Evolutionary conservation across 2,888 invertebrate genomes (phyloP), one percentile per base, ranked within the genome.

Genomic region (Sarcophaga caerulescens): DNA sequence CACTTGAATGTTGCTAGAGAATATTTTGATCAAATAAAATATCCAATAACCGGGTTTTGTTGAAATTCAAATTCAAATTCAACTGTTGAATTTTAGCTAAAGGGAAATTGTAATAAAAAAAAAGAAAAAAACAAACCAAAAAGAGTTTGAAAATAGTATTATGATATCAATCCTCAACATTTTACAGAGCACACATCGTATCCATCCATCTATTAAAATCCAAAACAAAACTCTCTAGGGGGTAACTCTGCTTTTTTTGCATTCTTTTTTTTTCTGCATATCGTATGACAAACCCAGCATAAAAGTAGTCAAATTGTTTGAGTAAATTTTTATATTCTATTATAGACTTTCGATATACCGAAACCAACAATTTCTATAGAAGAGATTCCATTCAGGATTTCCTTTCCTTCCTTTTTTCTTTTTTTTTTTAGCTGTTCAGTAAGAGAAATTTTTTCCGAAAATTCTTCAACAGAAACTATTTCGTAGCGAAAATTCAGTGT

Each of bases 61-160:
- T n/a, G 73, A 86, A 86, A 57, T 76, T 57, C 63, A 76, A 86
- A 57, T 76, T 57, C 63, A 76, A 81, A 81, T 81, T 84, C 77
- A 84, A 78, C 75, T 86, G 81, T 74, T 76, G 59, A 63, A 69
- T 73, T 83, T 68, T 66, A 74, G 84, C 86, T 75, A 52, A 3
- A 74, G 84, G 86, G 74, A 74, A 74, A 78, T 75, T 84, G 80
- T 45, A 52, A 23, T 35, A 73, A 60, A 5, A 11, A 6, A 60
- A n/a, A 60, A 21, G 2, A 60, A 0, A n/a, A 60, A 60, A 21
- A 10, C 3, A n/a, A 21, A n/a, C n/a, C n/a, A n/a, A n/a, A n/a
- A n/a, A n/a, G n/a, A 60, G 10, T 21, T 10, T 60, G 3, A 17
- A 60, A 17, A 4, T 60, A 60, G 60, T 60, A 17, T 60, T 10